Percentiles rank a stretch among this genome's conserved stretches.
Conservation (phyloP, 1,140 invertebrate species). For the Ceratitis capitata region DNA sequence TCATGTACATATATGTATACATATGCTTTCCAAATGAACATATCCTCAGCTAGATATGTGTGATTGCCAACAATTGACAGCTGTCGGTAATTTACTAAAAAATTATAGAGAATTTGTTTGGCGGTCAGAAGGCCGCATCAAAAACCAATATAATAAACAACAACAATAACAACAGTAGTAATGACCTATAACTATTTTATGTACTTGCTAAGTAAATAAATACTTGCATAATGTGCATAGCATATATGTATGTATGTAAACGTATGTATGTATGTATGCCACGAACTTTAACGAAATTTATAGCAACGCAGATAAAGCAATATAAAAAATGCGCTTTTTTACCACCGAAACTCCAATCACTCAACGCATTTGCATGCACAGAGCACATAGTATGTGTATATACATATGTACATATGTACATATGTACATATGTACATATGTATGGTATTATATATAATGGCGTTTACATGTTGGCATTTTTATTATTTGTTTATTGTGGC, state of each 20-base stretch:
- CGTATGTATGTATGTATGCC: no score
- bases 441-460: background rate
- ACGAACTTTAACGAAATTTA: no score
- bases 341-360: background rate
- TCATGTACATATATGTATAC: background rate
- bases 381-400: background rate
- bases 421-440: background rate
- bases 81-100: background rate
- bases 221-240: no score
- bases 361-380: background rate
- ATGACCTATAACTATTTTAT: background rate
- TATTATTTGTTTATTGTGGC: constrained; percentile 38
- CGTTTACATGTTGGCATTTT: constrained; percentile 37
- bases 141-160: constrained; percentile 26
- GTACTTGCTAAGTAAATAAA: background rate
- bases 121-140: background rate
- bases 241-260: no score
- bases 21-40: no score
- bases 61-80: background rate
- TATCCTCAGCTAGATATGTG: no score
- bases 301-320: background rate
- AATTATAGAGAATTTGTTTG: constrained; percentile 2
- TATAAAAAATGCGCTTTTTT: background rate
- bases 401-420: background rate
- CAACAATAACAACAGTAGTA: background rate